Conservation (phyloP, 1,140 invertebrate species). For the Lethrus apterus region DNA sequence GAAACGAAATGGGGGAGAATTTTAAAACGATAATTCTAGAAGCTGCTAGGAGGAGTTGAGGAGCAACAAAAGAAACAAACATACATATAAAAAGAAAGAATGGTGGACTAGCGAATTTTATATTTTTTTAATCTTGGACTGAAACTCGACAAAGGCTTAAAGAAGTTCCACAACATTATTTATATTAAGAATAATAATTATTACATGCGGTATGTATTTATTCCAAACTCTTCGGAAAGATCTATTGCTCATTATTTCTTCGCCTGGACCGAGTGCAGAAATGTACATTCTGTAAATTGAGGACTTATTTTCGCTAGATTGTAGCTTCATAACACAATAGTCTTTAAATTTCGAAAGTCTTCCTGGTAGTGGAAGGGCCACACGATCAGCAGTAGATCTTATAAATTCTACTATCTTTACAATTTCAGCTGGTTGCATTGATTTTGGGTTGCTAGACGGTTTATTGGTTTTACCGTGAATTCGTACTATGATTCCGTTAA, state of each 20-base stretch:
- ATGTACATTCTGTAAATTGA: conserved; percentile 1
- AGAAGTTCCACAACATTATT: not conserved
- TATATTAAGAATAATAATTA: not conserved
- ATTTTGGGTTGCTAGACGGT: not conserved
- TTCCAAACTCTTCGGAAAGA: not conserved
- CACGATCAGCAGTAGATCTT: not conserved
- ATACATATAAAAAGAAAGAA: no score
- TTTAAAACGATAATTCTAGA: no score
- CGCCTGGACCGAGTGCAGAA: not conserved
- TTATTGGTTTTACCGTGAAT: not conserved
- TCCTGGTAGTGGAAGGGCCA: not conserved
- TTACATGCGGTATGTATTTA: conserved; percentile 1
- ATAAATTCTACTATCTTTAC: not conserved
- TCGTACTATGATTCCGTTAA: not conserved
- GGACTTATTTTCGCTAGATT: not conserved
- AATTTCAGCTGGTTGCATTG: not conserved
- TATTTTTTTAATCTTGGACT: no score
- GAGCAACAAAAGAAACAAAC: no score
- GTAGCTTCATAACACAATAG: not conserved
- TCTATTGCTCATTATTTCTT: not conserved
- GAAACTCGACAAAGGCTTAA: not conserved
- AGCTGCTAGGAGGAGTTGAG: no score
- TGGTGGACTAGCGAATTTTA: no score
- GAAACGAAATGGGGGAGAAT: no score
- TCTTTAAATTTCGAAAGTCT: not conserved